Conservation (phyloP, 2,888 invertebrate genomes). For the Cataglyphis rosenhaueri region DNA sequence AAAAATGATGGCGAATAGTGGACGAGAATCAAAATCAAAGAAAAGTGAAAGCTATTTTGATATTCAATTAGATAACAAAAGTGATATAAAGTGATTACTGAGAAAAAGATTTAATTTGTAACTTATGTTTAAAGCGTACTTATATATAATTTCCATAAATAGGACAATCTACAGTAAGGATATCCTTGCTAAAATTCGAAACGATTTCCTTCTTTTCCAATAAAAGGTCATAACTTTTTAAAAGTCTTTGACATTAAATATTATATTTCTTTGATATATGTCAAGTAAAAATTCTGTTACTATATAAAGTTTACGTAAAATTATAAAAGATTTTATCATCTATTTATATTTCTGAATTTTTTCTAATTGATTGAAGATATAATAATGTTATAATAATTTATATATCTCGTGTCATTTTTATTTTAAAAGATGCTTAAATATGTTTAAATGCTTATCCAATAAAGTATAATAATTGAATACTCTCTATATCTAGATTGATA, state of each 20-base stretch:
- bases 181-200: neutral
- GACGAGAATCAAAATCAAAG: neutral
- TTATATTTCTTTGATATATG: neutral
- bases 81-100: neutral
- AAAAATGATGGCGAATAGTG: neutral
- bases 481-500: neutral
- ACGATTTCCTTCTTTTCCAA: neutral
- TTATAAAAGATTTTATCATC: neutral
- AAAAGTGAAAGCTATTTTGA: neutral
- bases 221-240: neutral
- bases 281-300: neutral
- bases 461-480: neutral
- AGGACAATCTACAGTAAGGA: neutral
- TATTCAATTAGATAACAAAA: neutral
- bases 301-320: neutral
- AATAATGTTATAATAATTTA: neutral
- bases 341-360: neutral
- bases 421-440: neutral
- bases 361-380: neutral
- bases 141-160: neutral
- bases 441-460: neutral
- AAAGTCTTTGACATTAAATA: neutral
- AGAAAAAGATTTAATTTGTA: neutral
- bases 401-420: neutral
- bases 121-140: neutral